Conservation (phyloP, 1,140 invertebrate species). For the Harpegnathos saltator region DNA sequence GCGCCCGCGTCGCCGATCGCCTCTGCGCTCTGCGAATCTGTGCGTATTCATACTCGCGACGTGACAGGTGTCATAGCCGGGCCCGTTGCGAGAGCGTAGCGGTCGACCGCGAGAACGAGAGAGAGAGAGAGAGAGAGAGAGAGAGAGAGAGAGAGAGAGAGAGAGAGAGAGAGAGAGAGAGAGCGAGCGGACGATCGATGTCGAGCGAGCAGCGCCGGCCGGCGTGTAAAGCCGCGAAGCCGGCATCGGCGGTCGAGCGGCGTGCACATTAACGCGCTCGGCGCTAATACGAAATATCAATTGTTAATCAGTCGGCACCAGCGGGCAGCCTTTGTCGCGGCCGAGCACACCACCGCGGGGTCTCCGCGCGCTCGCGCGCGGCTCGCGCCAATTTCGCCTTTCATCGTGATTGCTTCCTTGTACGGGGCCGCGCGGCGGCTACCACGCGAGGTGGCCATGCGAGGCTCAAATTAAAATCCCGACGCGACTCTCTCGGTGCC, state of each 20-base stretch:
- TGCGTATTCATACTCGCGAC: constrained; percentile 33
- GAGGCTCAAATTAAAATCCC: constrained; percentile 76
- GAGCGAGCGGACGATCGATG: neutral
- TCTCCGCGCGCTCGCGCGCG: no score
- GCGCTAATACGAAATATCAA: constrained; percentile 58
- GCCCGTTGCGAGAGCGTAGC: neutral
- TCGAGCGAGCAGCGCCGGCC: constrained; percentile 8
- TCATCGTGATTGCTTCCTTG: constrained; percentile 78
- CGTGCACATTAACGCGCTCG: constrained; percentile 20
- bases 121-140: no score
- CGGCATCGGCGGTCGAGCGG: neutral
- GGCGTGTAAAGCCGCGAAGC: constrained; percentile 1
- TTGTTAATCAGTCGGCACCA: constrained; percentile 63
- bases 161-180: neutral
- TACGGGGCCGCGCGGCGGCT: constrained; percentile 52
- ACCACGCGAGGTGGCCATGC: constrained; percentile 46
- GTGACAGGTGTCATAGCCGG: constrained; percentile 31
- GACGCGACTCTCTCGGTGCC: constrained; percentile 53
- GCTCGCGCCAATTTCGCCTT: constrained; percentile 72
- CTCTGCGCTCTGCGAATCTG: constrained; percentile 37
- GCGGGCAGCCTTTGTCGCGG: constrained; percentile 43
- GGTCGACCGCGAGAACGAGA: neutral
- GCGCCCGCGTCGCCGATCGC: no score
- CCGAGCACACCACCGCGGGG: constrained; percentile 64
- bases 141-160: no score